Percentiles rank a stretch among this genome's conserved stretches.
Conservation (phyloP, 2,888 invertebrate genomes). For the Mellilla xanthometata region DNA sequence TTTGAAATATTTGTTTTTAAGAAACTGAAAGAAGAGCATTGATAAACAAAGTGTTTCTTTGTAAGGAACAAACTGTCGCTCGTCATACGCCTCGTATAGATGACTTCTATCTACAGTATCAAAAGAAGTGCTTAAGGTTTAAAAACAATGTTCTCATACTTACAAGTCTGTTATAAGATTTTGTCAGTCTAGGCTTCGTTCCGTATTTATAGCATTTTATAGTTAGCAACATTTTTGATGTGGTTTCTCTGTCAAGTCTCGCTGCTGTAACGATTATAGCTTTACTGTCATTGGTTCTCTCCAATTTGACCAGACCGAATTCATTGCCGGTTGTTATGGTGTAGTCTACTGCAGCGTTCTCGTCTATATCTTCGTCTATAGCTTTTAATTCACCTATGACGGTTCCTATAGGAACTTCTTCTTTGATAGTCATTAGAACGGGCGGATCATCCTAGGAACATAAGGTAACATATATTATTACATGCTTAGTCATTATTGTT, state of each 20-base stretch:
- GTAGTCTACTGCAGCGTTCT: constrained; percentile 90
- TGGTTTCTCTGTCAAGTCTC: constrained; percentile 85
- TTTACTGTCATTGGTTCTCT: constrained; percentile 84
- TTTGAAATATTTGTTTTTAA: no score
- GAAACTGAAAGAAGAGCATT: no score
- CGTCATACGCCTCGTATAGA: no score
- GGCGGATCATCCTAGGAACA: constrained; percentile 84
- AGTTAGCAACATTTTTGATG: constrained; percentile 82
- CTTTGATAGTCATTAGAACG: constrained; percentile 83
- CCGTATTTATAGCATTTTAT: constrained; percentile 87
- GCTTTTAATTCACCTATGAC: constrained; percentile 87
- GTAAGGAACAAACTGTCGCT: no score
- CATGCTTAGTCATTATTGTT: no score
- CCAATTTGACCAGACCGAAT: constrained; percentile 83
- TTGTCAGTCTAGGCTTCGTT: constrained; percentile 61
- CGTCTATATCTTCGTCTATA: constrained; percentile 88
- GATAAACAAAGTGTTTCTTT: no score
- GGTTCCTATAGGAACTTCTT: constrained; percentile 86
- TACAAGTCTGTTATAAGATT: constrained; percentile 84
- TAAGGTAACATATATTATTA: no score
- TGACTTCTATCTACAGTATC: no score
- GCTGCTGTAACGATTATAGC: constrained; percentile 84
- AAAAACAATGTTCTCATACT: no score
- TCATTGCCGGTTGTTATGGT: constrained; percentile 89
- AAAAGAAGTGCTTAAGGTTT: no score